A percentile compares a stretch with the other conserved stretches of the same genome.
These are phyloP conservation scores for Amazona guildingii DNA, from an alignment of 2,113 vertebrate genomes.

Conservation along the genomic window DNA sequence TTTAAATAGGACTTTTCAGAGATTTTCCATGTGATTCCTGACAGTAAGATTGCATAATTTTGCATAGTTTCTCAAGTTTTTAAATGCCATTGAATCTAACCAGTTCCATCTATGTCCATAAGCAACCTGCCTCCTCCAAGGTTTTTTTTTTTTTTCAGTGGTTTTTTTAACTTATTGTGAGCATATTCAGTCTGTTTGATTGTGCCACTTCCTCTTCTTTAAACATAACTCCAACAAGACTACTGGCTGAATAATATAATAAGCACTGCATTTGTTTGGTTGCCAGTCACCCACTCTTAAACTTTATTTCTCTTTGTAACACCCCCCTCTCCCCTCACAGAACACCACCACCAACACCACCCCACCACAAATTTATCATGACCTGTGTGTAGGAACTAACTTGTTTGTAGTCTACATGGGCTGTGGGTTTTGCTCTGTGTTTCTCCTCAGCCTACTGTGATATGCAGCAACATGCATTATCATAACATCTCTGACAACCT, in stretches of 20 bases:
- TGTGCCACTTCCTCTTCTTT: neutral
- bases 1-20: neutral
- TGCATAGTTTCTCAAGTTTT: neutral
- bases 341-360: neutral
- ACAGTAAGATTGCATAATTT: neutral
- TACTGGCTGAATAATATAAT: neutral
- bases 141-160: neutral
- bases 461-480: neutral
- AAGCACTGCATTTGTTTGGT: neutral
- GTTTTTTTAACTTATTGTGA: neutral
- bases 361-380: neutral
- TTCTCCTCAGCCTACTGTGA: neutral
- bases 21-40: neutral
- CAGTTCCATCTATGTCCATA: neutral
- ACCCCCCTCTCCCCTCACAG: neutral
- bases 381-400: neutral
- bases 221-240: neutral
- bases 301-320: neutral
- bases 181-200: neutral
- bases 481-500: neutral
- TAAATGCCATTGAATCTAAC: neutral
- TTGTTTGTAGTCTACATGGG: neutral
- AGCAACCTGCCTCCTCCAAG: neutral
- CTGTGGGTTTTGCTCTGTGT: neutral
- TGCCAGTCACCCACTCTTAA: neutral